Evolutionary conservation across 2,888 invertebrate species (phyloP), one percentile per base, ranked within the genome.

Genomic region (Parelbella ahira): DNA sequence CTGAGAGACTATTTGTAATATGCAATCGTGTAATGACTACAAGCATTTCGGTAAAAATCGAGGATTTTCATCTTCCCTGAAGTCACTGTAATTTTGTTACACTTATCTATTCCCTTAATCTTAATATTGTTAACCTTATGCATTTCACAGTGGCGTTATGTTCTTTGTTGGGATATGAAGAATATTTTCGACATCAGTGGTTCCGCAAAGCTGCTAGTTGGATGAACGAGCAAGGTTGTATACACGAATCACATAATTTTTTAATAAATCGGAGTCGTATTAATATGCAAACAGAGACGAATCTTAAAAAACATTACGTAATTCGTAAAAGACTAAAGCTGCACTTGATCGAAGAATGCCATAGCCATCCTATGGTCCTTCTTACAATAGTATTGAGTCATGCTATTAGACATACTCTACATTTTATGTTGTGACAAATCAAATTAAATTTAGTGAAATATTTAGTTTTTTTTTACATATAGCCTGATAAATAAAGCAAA

Each of bases 221-320:
- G 68, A 45, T 65, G 2, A 57, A 63, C 25, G 45, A 56, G 2
- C 33, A 54, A 0, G 68, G 64, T 0, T 69, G 69, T 18, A 47
- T 66, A 1, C 23, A 43, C 1, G 69, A 68, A 38, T 45, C 51
- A 18, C 45, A 13, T 1, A 66, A 66, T 37, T 62, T 45, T 10
- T 30, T 51, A 3, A 19, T 53, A 1, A 58, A 63, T 38, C 42
- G 44, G 2, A 53, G 54, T 2, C 20, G 21, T 10, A 18, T 29
- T 21, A 19, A 45, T 18, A 47, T 28, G 6, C n/a, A 28, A 9
- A 8, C 4, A 1, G 42, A 28, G 8, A 21, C 2, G 8, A 10
- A 42, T 28, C 1, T 42, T 1, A 23, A 18, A 6, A 28, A 23
- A 8, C 18, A 23, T 20, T 12, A 28, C 1, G 8, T 9, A 11